phyloP scores from a whole-genome alignment of 1,140 invertebrate genomes.

The Gryllus bimaculatus region DNA sequence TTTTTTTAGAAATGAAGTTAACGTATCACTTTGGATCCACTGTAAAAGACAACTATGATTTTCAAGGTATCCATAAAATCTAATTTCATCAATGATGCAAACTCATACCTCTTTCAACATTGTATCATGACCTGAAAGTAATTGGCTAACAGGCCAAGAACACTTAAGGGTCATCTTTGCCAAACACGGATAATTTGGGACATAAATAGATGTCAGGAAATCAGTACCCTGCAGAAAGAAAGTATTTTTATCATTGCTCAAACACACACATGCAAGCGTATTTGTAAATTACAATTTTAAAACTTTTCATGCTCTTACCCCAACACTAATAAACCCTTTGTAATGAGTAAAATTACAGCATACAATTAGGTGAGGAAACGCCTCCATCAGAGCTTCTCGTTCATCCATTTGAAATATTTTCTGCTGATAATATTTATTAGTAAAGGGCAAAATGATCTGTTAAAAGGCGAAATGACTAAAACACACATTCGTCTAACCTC shows the following conservation, averaged over 20 bases:
- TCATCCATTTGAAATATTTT: not conserved
- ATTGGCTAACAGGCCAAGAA: not conserved
- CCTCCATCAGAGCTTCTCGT: not conserved
- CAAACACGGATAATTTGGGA: not conserved
- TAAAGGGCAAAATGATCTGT: not conserved
- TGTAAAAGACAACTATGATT: not conserved
- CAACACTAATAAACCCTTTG: not conserved
- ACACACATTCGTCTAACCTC: no score
- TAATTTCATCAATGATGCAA: no score
- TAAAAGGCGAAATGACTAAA: no score
- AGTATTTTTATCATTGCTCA: not conserved
- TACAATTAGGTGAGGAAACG: not conserved
- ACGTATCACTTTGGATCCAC: not conserved
- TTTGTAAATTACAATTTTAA: not conserved
- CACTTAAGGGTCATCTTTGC: not conserved
- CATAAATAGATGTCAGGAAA: no score
- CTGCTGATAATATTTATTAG: not conserved
- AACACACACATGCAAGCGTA: not conserved
- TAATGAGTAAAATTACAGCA: not conserved
- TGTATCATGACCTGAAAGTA: no score
- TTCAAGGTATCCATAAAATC: no score
- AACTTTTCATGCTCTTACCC: not conserved
- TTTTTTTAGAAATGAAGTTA: not conserved
- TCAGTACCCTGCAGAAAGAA: not conserved
- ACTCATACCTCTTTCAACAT: no score